Evolutionary conservation across 1,140 invertebrate species (phyloP).

Genomic region (Linepithema humile): DNA sequence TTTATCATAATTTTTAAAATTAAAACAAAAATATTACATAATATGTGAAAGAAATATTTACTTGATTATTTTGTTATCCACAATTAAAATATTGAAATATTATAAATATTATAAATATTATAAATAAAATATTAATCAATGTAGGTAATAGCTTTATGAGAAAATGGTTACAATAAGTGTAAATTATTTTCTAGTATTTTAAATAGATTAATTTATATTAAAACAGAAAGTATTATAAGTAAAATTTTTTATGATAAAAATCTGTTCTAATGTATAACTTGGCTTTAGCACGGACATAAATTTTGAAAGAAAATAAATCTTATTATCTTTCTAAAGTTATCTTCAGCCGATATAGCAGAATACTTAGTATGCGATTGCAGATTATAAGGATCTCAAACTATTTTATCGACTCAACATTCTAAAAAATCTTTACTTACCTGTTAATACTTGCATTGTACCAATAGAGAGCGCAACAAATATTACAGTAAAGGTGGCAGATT

Average conservation of each 20-base stretch:
- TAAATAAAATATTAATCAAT: neutral
- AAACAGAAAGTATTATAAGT: neutral
- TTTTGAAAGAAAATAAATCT: neutral
- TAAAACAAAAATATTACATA: neutral
- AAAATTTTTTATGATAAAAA: neutral
- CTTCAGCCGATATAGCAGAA: conserved; percentile 23
- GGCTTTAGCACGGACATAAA: conserved; percentile 27
- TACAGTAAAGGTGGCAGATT: too few relatives aligned
- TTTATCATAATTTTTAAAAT: conserved; percentile 73
- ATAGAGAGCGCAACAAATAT: too few relatives aligned
- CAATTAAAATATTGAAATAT: neutral
- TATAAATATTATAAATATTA: neutral
- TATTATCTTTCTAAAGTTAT: neutral
- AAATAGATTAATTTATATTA: neutral
- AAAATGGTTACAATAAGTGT: neutral
- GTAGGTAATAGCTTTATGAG: neutral
- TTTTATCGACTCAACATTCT: conserved; percentile 12
- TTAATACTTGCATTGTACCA: neutral
- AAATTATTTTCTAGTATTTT: neutral
- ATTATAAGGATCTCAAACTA: neutral
- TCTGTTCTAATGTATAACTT: conserved; percentile 20
- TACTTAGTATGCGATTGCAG: neutral
- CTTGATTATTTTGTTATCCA: neutral
- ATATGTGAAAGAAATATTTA: neutral
- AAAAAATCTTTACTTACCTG: neutral